Base-by-base conservation (phyloP, 2,113 vertebrate genomes). In the Amphilophus citrinellus region DNA sequence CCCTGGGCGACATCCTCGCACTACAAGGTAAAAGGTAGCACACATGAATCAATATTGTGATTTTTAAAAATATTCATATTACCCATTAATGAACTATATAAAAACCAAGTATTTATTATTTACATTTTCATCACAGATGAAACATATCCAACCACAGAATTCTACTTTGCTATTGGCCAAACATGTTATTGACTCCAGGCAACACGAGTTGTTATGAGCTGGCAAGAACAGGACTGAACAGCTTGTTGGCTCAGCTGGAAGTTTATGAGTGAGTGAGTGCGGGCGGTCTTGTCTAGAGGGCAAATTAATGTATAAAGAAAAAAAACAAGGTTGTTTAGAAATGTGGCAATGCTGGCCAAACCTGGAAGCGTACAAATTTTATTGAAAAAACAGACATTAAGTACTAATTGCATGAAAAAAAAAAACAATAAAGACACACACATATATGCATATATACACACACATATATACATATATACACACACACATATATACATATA, bases 1-100 rank as follows among this genome's bases (percentile, higher is more conserved):
- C 84, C 98, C 98, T 37, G 98, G 98, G 76, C 97, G 97, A 95
- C 98, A 98, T 97, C 98, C 98, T 96, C 98, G 95, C 85, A 98
- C 98, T 98, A 79, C 35, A 77, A 78, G 11, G 27, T 11, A 82
- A 77, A 79, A 61, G 22, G 14, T 20, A 61, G 20, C 44, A 53
- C 44, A 53, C 27, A 53, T 56, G 37, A 13, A 35, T 56, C 47
- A 61, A 22, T 76, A 76, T 37, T 57, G 71, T 76, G 13, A 22
- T 57, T 20, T 39, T 56, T n/a, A 10, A 57, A 8, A 73, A 73
- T 22, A 61, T n/a, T 47, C 59, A 47, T 62, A 32, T 78, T 39
- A 78, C 18, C 11, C 62, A n/a, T 78, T 47, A 27, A 11, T 20
- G 62, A 78, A 47, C 32, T 18, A 14, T 71, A 20, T n/a, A 20